Evolutionary conservation across 2,888 invertebrate genomes (phyloP).

Genomic region (Ochropacha duplaris): DNA sequence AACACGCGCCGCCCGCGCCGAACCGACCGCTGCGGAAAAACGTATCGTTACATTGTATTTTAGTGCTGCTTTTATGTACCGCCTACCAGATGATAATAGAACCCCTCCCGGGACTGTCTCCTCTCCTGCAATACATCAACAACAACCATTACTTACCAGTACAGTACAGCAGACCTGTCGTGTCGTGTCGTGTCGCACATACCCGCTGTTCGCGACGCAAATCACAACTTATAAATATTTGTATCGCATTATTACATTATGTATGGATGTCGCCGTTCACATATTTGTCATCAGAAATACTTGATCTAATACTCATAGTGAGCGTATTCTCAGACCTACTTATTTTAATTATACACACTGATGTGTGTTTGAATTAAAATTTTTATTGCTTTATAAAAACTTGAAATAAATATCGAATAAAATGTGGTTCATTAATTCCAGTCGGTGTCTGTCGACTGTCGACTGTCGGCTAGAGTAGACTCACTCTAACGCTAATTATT

Average conservation of each 20-base stretch:
- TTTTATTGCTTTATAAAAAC: background rate
- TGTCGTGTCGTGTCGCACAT: background rate
- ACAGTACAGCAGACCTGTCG: too few species aligned
- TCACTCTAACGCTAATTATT: too few species aligned
- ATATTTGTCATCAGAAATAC: background rate
- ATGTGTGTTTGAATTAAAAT: background rate
- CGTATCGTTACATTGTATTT: constrained; percentile 4
- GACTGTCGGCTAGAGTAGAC: too few species aligned
- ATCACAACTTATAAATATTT: too few species aligned
- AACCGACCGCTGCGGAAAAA: background rate
- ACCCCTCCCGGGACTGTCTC: background rate
- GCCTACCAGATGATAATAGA: background rate
- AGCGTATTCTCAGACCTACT: background rate
- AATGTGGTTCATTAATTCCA: background rate
- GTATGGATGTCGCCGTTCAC: background rate
- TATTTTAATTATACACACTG: background rate
- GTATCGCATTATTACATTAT: too few species aligned
- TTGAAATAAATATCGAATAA: background rate
- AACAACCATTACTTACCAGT: background rate
- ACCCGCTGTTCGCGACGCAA: too few species aligned
- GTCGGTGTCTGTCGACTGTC: background rate
- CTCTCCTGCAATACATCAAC: background rate
- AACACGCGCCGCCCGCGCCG: constrained; percentile 3
- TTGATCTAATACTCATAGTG: background rate
- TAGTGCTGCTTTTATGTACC: background rate